Evolutionary conservation across 2,797 vertebrate genomes (phyloP).

Genomic region (Hapalemur alaotrensis): DNA sequence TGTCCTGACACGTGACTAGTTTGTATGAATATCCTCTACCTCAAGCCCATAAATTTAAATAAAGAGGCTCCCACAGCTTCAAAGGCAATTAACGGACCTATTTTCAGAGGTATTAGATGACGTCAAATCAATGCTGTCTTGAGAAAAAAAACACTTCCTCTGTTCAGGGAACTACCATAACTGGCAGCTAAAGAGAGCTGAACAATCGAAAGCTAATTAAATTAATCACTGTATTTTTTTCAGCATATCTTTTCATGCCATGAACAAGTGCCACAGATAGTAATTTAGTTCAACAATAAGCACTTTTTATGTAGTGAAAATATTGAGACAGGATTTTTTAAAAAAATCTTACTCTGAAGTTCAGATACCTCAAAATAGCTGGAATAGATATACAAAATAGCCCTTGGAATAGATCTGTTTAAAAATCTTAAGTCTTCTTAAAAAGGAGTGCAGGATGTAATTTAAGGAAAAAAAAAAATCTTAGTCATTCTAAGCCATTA

Average conservation of each 20-base stretch:
- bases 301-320: not conserved
- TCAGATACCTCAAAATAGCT: not conserved
- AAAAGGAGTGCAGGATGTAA: no score
- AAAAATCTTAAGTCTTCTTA: not conserved
- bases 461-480: not conserved
- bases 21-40: not conserved
- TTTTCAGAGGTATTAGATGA: constrained; percentile 3
- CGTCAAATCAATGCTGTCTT: not conserved
- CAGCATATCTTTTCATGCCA: not conserved
- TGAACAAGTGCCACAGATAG: not conserved
- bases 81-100: not conserved
- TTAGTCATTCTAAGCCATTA: not conserved
- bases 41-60: not conserved
- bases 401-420: not conserved
- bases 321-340: not conserved
- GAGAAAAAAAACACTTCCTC: not conserved
- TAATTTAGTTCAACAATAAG: not conserved
- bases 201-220: constrained; percentile 33
- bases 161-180: not conserved
- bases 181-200: not conserved
- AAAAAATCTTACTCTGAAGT: not conserved
- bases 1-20: not conserved
- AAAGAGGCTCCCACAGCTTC: not conserved
- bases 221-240: not conserved
- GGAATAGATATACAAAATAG: no score